These are phyloP conservation scores for Cryptoblepharus egeriae DNA, from an alignment of 2,797 vertebrate genomes.

Conservation along the genomic window DNA sequence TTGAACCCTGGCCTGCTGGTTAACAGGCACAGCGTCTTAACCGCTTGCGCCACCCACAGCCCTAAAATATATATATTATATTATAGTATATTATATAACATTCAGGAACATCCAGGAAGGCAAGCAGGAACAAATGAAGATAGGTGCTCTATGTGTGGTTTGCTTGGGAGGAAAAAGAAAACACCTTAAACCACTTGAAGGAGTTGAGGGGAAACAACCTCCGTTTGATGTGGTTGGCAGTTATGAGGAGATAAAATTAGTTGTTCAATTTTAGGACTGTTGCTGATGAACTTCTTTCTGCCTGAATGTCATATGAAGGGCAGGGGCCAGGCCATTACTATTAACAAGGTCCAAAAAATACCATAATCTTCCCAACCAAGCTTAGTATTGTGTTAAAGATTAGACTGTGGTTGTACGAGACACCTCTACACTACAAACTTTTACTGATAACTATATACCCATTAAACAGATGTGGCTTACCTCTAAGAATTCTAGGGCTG, in stretches of 20 bases:
- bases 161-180: slow-evolving; percentile 42
- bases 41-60: too few relatives aligned
- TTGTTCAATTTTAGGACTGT: not conserved
- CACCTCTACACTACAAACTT: not conserved
- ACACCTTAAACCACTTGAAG: slow-evolving; percentile 48
- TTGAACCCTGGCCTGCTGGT: too few relatives aligned
- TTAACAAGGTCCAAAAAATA: not conserved
- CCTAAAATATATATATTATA: too few relatives aligned
- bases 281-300: slow-evolving; percentile 6
- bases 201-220: slow-evolving; percentile 75
- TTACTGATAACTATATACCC: too few relatives aligned
- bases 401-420: not conserved
- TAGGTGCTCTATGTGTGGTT: slow-evolving; percentile 54
- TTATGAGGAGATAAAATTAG: not conserved
- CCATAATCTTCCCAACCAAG: not conserved
- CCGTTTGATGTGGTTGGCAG: slow-evolving; percentile 78
- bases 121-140: slow-evolving; percentile 19
- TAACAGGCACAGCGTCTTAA: too few relatives aligned
- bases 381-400: not conserved
- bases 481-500: not conserved
- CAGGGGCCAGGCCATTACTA: not conserved
- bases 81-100: not conserved
- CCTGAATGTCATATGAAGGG: not conserved
- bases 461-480: not conserved
- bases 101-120: too few relatives aligned